Evolutionary conservation across 2,888 invertebrate genomes (phyloP), one percentile per base, ranked within the genome.

Genomic region (Spialia ferax): DNA sequence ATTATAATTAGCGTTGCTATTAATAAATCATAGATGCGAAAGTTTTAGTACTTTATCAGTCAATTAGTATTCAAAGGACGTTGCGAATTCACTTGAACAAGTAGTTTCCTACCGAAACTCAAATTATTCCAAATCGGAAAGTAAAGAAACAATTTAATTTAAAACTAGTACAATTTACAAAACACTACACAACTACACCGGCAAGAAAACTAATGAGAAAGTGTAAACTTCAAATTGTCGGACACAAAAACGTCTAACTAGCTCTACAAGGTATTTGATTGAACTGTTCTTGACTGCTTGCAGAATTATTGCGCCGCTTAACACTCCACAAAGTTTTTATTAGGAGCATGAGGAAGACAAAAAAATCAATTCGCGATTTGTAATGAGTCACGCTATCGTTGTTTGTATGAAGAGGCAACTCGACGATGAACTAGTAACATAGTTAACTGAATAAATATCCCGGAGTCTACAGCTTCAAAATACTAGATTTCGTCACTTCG

Each of bases 361-460:
- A 66, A 45, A 66, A 66, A 66, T 60, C 59, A 54, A 66, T 66
- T 60, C 54, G 60, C 60, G 66, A 66, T 66, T 66, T 60, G 66
- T 66, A 66, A 66, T 60, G 66, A 66, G 59, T 66, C 66, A 66
- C 66, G 66, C 66, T 45, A 54, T 52, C 52, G 52, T 38, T 29
- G 59, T 60, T 59, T 42, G 66, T 66, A 35, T 42, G 13, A 64
- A 55, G 56, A 48, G 50, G 35, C 60, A 65, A 65, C 32, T 57
- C 57, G 38, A 63, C 13, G 52, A 15, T 38, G 22, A 13, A 65
- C 65, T 65, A 52, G 50, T 50, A n/a, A n/a, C n/a, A n/a, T n/a
- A n/a, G n/a, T n/a, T n/a, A n/a, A n/a, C n/a, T n/a, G n/a, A n/a
- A n/a, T 23, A 10, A 23, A 10, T 20, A 22, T 6, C 22, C 22